Percentiles rank a stretch among this genome's conserved stretches.
phyloP scores from a whole-genome alignment of 2,888 invertebrate genomes.

The Athrips mouffetella region DNA sequence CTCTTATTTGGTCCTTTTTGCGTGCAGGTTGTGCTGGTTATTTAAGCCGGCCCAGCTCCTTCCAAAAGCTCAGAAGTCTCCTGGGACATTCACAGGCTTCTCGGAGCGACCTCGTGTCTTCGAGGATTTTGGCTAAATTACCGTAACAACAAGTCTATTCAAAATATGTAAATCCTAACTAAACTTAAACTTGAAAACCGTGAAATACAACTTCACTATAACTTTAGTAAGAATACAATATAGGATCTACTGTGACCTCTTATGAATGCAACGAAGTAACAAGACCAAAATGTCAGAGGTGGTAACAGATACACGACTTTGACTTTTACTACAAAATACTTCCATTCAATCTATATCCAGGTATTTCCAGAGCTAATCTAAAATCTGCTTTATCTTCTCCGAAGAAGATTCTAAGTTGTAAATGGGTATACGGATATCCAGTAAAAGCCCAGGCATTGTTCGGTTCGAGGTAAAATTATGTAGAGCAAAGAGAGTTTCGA shows the following conservation, averaged over 20 bases:
- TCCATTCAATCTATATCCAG: too few species aligned
- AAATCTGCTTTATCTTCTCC: conserved; percentile 4
- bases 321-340: conserved; percentile 36
- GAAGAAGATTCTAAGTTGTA: neutral
- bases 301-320: conserved; percentile 44
- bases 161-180: too few species aligned
- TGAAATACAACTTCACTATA: neutral
- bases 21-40: too few species aligned
- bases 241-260: conserved; percentile 8
- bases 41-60: too few species aligned
- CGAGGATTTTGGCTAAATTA: too few species aligned
- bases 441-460: neutral
- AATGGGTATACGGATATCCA: neutral
- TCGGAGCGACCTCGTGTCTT: too few species aligned
- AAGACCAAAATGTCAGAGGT: conserved; percentile 42
- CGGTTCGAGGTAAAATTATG: neutral
- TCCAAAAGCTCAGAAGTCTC: too few species aligned
- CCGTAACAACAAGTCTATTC: too few species aligned
- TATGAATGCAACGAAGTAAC: conserved; percentile 3
- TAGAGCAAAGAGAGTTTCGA: neutral
- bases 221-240: neutral
- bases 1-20: too few species aligned
- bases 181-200: neutral
- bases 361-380: neutral
- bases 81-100: too few species aligned